Percentiles rank a stretch among this genome's conserved stretches.
These are phyloP conservation scores for Phragmatobia fuliginosa DNA, from an alignment of 2,888 invertebrate genomes.

Conservation along the genomic window DNA sequence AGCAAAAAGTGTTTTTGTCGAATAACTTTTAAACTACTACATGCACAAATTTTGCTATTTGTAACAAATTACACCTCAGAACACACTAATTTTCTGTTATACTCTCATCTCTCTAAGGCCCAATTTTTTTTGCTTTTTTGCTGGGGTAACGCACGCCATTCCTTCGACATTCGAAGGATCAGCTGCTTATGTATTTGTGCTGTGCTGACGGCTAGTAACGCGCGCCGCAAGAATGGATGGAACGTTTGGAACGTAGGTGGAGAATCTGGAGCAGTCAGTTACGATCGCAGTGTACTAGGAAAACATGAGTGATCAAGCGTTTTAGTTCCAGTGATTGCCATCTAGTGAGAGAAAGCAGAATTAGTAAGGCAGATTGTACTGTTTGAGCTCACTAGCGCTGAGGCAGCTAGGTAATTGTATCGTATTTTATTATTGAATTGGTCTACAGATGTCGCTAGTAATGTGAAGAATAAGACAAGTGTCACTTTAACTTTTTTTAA, in stretches of 20 bases:
- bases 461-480: neutral
- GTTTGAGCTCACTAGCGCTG: neutral
- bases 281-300: slow-evolving; percentile 84
- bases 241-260: slow-evolving; percentile 83
- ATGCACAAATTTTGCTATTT: too few species aligned
- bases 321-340: slow-evolving; percentile 22
- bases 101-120: too few species aligned
- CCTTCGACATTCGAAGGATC: slow-evolving; percentile 4
- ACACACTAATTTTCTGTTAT: too few species aligned
- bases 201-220: neutral
- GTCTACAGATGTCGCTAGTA: slow-evolving; percentile 17
- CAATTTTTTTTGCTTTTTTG: too few species aligned
- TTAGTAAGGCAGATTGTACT: neutral
- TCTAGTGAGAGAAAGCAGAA: slow-evolving; percentile 34
- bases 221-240: slow-evolving; percentile 68
- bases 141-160: too few species aligned
- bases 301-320: slow-evolving; percentile 52
- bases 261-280: slow-evolving; percentile 86
- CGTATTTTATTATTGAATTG: neutral
- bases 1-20: too few species aligned
- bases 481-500: too few species aligned
- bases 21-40: too few species aligned
- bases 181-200: neutral
- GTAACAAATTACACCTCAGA: too few species aligned
- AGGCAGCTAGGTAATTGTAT: neutral